Evolutionary conservation across 2,888 invertebrate genomes (phyloP).

Genomic region (Eremobia ochroleuca): DNA sequence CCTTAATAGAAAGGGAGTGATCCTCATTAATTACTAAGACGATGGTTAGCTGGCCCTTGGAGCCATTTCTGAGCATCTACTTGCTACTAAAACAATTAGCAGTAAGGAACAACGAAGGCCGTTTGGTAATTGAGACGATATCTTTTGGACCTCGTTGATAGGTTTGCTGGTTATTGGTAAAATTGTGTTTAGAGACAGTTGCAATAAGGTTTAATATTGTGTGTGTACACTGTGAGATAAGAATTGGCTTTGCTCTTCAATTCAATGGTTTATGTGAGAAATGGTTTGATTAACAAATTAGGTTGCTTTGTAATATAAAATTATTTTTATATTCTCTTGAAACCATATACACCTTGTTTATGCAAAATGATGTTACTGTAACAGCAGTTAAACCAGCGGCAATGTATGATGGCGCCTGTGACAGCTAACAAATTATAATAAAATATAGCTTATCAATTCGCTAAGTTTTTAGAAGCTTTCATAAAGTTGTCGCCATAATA

Average conservation of each 20-base stretch:
- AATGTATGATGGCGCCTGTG: background rate
- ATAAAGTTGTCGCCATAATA: too few species aligned
- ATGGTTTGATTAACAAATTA: background rate
- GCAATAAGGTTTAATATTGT: background rate
- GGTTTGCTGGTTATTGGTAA: slow-evolving; percentile 22
- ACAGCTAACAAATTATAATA: background rate
- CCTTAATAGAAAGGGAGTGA: slow-evolving; percentile 66
- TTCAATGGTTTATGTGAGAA: background rate
- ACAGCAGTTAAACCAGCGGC: background rate
- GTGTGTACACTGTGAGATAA: background rate
- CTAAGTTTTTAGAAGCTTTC: background rate
- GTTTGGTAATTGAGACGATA: slow-evolving; percentile 61
- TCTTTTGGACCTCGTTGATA: slow-evolving; percentile 34
- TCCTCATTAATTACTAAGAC: slow-evolving; percentile 78
- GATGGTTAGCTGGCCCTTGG: slow-evolving; percentile 69
- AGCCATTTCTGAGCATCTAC: slow-evolving; percentile 67
- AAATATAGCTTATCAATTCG: background rate
- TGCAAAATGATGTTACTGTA: background rate
- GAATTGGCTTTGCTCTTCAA: background rate
- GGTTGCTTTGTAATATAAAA: background rate
- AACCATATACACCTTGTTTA: background rate
- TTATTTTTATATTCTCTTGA: too few species aligned
- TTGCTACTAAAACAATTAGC: slow-evolving; percentile 77
- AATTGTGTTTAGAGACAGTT: slow-evolving; percentile 13
- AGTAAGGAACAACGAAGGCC: slow-evolving; percentile 43